Percentiles rank a stretch among this genome's conserved stretches.
Conservation (phyloP, 2,888 invertebrate species). For the Catocala fraxini region DNA sequence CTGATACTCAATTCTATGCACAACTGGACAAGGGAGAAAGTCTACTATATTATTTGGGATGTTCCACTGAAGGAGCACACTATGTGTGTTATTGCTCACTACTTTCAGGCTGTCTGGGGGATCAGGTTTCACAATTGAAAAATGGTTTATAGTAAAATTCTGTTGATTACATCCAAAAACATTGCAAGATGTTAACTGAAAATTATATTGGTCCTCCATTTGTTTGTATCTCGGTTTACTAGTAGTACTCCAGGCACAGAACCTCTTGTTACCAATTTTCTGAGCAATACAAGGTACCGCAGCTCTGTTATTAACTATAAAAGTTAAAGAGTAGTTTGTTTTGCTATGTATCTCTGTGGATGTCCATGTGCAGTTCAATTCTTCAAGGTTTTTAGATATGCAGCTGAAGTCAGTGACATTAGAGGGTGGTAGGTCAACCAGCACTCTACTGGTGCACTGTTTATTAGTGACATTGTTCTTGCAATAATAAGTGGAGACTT, state of each 20-base stretch:
- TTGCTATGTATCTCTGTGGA: slow-evolving; percentile 79
- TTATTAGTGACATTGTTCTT: slow-evolving; percentile 66
- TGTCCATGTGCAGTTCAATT: slow-evolving; percentile 92
- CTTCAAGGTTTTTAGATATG: slow-evolving; percentile 91
- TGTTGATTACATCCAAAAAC: slow-evolving; percentile 86
- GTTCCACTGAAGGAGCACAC: slow-evolving; percentile 73
- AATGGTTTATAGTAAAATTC: slow-evolving; percentile 88
- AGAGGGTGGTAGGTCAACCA: slow-evolving; percentile 87
- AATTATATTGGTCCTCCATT: slow-evolving; percentile 81
- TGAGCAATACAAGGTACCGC: slow-evolving; percentile 58
- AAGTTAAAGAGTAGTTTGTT: slow-evolving; percentile 66
- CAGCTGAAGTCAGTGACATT: slow-evolving; percentile 91
- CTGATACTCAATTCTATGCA: slow-evolving; percentile 81
- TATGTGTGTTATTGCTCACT: slow-evolving; percentile 66
- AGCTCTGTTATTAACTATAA: slow-evolving; percentile 59
- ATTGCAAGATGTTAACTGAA: slow-evolving; percentile 89
- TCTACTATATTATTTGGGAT: slow-evolving; percentile 73
- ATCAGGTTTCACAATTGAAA: slow-evolving; percentile 76
- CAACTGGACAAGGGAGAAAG: slow-evolving; percentile 69
- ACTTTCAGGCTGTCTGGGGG: slow-evolving; percentile 66
- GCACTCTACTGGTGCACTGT: slow-evolving; percentile 66
- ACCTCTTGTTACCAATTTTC: slow-evolving; percentile 49
- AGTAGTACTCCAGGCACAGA: slow-evolving; percentile 70
- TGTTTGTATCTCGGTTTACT: slow-evolving; percentile 79
- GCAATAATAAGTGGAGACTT: slow-evolving; percentile 87